Evolutionary conservation across 2,797 vertebrate species (phyloP).

Genomic region (Mallotus villosus): DNA sequence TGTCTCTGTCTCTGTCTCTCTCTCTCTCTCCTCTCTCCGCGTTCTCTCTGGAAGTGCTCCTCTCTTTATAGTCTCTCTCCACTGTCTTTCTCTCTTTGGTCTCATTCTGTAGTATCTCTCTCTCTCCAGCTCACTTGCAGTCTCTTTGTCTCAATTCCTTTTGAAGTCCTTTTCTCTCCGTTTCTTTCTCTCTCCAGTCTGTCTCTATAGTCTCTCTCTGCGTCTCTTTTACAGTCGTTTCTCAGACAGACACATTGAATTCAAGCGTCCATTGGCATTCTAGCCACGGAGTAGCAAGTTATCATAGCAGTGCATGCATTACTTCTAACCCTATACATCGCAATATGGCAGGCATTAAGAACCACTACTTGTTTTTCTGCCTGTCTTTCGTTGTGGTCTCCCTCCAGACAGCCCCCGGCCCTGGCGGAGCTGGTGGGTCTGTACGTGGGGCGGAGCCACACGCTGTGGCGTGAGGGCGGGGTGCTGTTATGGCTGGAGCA

Average conservation of each 20-base stretch:
- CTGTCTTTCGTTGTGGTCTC: neutral
- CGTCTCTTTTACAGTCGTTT: no score
- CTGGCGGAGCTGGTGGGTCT: slow-evolving; percentile 86
- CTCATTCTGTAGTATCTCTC: neutral
- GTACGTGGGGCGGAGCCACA: slow-evolving; percentile 85
- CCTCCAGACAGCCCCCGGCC: slow-evolving; percentile 83
- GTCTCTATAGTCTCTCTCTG: no score
- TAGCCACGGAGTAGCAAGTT: neutral
- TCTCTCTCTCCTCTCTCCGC: neutral
- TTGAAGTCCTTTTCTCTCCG: neutral
- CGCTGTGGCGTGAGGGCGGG: slow-evolving; percentile 86
- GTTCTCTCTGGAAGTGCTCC: slow-evolving; percentile 1
- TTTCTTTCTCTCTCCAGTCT: neutral
- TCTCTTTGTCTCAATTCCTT: neutral
- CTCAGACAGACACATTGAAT: neutral
- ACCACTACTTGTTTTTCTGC: neutral
- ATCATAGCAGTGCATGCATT: neutral
- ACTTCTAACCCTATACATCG: no score
- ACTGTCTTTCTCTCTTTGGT: no score
- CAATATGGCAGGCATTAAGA: neutral
- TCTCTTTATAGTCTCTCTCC: neutral
- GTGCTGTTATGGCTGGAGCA: slow-evolving; percentile 92
- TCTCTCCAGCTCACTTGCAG: neutral
- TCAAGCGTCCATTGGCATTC: slow-evolving; percentile 1
- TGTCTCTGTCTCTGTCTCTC: neutral